phyloP scores from a whole-genome alignment of 2,888 invertebrate genomes.

The Ormyrus labotus region DNA sequence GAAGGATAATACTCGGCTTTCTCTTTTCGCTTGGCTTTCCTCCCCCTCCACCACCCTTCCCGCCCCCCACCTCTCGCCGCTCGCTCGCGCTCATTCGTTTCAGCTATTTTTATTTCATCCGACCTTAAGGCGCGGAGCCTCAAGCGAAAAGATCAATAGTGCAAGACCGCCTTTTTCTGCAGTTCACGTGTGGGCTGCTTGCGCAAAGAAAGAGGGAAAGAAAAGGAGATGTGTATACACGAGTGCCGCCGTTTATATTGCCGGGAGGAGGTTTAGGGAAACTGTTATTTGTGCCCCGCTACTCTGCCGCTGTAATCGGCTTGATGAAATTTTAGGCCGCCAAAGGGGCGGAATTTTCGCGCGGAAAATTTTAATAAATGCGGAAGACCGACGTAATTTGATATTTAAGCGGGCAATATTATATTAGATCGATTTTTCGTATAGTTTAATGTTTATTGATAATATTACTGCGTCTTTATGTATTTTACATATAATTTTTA shows the following conservation, averaged over 20 bases:
- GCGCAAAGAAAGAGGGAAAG: background rate
- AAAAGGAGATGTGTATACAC: too few species aligned
- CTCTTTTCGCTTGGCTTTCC: constrained; percentile 1
- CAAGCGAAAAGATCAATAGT: constrained; percentile 53
- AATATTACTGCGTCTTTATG: too few species aligned
- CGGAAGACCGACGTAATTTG: too few species aligned
- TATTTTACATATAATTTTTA: too few species aligned
- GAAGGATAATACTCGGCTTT: constrained; percentile 53
- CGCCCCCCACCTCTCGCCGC: background rate
- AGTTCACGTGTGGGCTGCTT: constrained; percentile 21
- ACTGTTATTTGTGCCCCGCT: background rate
- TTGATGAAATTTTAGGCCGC: too few species aligned
- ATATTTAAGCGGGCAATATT: too few species aligned
- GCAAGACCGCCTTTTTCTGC: constrained; percentile 51
- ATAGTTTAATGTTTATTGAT: too few species aligned
- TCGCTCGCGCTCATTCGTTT: constrained; percentile 22
- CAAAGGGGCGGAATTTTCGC: too few species aligned
- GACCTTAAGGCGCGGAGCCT: constrained; percentile 31
- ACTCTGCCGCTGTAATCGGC: too few species aligned
- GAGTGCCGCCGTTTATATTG: constrained; percentile 9
- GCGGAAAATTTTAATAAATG: too few species aligned
- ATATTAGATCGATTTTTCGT: too few species aligned
- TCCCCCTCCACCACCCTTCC: background rate
- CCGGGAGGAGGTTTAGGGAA: constrained; percentile 13
- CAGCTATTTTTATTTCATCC: constrained; percentile 53